Evolutionary conservation across 92 coral and sea anemone genomes (phyloP), one percentile per base, ranked within the genome.

Genomic region (Parazoanthus swiftii): DNA sequence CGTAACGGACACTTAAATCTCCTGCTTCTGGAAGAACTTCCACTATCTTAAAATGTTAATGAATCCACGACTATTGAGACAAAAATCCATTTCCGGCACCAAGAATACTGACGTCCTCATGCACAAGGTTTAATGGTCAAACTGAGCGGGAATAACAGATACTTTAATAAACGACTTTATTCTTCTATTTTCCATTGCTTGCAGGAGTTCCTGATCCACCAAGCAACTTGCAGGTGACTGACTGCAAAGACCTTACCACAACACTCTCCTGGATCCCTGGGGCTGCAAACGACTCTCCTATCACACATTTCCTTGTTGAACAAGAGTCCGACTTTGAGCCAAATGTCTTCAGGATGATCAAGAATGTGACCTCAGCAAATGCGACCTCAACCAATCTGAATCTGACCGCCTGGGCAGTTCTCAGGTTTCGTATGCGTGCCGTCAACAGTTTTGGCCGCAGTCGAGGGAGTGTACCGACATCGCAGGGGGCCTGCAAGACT

Each of bases 401-500:
- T 2, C 92, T 96, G 16, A 89, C 99, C 59, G 90, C 94, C 6
- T 92, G 92, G 90, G 93, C 97, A 1, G 50, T 74, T 14, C 89
- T 95, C 83, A 89, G 94, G 33, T 96, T 96, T 87, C 94, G 98
- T 11, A 76, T 96, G 84, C 85, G 96, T 67, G 97, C 99, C 23
- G 92, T 92, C 10, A 96, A 92, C 81, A 82, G 86, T 9, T 79
- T 95, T 81, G 99, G 98, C 23, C 91, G 89, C 26, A 95, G 99
- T 75, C 88, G 94, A 51, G 93, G 93, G 13, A 96, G 98, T 85
- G 44, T 73, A 16, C 92, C 95, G 3, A 96, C 99, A 14, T 44
- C 67, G 23, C 90, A 85, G 9, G 91, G 85, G 5, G n/a, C 48
- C 20, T 96, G 98, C 81, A 48, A 3, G 58, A 96, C 98, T 0